Conservation (phyloP, 2,888 invertebrate genomes). For the Hirtodrosophila confusa region DNA sequence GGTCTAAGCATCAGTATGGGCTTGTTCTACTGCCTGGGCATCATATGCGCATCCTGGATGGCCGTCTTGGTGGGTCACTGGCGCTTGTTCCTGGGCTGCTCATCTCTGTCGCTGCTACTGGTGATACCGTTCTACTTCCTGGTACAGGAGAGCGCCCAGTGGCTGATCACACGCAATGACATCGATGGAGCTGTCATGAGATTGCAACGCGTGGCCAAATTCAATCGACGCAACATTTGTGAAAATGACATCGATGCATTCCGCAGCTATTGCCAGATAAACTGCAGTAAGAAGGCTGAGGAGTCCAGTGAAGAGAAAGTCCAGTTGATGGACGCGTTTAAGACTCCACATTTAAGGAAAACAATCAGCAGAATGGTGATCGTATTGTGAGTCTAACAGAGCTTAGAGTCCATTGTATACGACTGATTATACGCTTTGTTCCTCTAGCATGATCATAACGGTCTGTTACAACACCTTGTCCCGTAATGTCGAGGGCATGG, state of each 20-base stretch:
- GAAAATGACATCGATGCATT: conserved; percentile 76
- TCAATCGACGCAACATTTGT: conserved; percentile 84
- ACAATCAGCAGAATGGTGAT: conserved; percentile 85
- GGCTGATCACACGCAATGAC: conserved; percentile 85
- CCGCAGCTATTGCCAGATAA: conserved; percentile 68
- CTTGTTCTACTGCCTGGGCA: conserved; percentile 85
- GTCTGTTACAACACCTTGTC: conserved; percentile 86
- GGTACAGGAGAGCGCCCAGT: conserved; percentile 86
- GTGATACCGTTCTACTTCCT: conserved; percentile 85
- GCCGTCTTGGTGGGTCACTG: conserved; percentile 84
- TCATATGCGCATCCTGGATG: conserved; percentile 85
- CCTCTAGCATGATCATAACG: conserved; percentile 85
- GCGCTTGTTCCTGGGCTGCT: conserved; percentile 84
- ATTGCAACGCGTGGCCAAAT: conserved; percentile 85
- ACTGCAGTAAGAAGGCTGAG: conserved; percentile 34
- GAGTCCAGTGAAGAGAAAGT: conserved; percentile 16
- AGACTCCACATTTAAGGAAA: conserved; percentile 84
- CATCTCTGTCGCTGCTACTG: conserved; percentile 84
- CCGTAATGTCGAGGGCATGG: conserved; percentile 85
- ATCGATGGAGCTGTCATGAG: conserved; percentile 85
- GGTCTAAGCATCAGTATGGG: conserved; percentile 86
- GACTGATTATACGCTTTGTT: not conserved
- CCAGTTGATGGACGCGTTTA: conserved; percentile 84
- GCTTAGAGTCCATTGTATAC: not conserved
- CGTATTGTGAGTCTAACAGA: conserved; percentile 85